These are phyloP conservation scores for Kryptolebias ocellatus DNA, from an alignment of 2,797 vertebrate genomes.

Conservation along the genomic window DNA sequence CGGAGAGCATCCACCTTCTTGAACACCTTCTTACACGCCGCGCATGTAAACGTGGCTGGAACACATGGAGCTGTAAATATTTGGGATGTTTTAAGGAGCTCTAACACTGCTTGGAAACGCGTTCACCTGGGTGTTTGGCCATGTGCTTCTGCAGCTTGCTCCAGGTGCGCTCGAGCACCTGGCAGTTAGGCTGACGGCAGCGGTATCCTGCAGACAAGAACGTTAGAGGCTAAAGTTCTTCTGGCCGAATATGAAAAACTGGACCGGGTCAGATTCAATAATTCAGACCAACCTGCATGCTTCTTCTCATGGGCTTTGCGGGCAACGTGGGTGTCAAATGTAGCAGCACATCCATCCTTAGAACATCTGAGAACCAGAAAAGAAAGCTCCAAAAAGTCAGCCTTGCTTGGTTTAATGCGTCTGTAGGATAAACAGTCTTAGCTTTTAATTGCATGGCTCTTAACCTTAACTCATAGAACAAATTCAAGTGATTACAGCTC, in stretches of 20 bases:
- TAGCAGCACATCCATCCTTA: slow-evolving; percentile 64
- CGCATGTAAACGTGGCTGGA: slow-evolving; percentile 68
- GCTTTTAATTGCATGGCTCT: too few relatives aligned
- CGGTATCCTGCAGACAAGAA: slow-evolving; percentile 78
- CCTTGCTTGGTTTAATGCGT: too few relatives aligned
- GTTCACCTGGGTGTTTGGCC: slow-evolving; percentile 77
- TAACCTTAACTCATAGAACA: too few relatives aligned
- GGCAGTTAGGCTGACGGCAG: slow-evolving; percentile 73
- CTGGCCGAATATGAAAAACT: too few relatives aligned
- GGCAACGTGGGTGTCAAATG: slow-evolving; percentile 68
- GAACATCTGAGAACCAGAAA: slow-evolving; percentile 70
- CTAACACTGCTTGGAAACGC: background rate
- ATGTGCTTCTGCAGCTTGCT: slow-evolving; percentile 76
- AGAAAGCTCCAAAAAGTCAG: slow-evolving; percentile 6
- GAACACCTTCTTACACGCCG: slow-evolving; percentile 77
- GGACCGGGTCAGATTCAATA: too few relatives aligned
- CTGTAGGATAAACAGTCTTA: too few relatives aligned
- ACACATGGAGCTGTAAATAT: background rate
- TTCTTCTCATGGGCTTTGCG: slow-evolving; percentile 81
- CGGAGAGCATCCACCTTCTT: slow-evolving; percentile 66
- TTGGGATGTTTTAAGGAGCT: background rate
- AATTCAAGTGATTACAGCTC: too few relatives aligned
- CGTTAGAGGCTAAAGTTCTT: background rate
- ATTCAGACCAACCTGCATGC: slow-evolving; percentile 72
- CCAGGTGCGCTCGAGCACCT: slow-evolving; percentile 76